phyloP scores from a whole-genome alignment of 2,797 vertebrate species.

The Peromyscus aztecus region DNA sequence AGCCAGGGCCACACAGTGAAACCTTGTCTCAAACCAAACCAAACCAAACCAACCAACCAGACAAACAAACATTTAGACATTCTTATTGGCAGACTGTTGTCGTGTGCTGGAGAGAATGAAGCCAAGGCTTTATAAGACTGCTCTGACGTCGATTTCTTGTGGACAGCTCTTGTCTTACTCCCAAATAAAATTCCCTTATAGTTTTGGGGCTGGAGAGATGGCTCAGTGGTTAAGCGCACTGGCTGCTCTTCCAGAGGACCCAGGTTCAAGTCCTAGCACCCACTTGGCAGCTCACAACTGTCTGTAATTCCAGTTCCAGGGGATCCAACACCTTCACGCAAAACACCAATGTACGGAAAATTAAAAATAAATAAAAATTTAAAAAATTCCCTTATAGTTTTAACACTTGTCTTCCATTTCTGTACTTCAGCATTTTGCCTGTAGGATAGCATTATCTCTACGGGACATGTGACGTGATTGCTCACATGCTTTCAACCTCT shows the following conservation, averaged over 20 bases:
- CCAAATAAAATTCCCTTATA: conserved; percentile 6
- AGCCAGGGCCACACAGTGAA: neutral
- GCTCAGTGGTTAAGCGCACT: too few species aligned
- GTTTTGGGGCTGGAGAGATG: neutral
- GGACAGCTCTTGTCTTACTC: neutral
- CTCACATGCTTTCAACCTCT: neutral
- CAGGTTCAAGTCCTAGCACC: too few species aligned
- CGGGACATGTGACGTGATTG: neutral
- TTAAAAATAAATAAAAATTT: too few species aligned
- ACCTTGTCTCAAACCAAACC: neutral
- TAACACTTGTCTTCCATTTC: neutral
- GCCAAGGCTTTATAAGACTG: neutral
- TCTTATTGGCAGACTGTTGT: conserved; percentile 45
- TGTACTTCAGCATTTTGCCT: neutral
- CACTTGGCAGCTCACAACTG: too few species aligned
- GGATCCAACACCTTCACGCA: too few species aligned
- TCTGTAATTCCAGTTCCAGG: too few species aligned
- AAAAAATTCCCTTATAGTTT: conserved; percentile 26
- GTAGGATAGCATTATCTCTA: neutral
- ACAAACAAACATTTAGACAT: neutral
- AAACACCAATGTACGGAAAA: too few species aligned
- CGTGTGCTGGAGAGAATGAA: neutral
- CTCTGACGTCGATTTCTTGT: neutral
- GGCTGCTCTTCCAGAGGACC: too few species aligned
- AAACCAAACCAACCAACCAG: neutral